Conservation (phyloP, 2,888 invertebrate species). For the Rhopalosiphum nymphaeae region DNA sequence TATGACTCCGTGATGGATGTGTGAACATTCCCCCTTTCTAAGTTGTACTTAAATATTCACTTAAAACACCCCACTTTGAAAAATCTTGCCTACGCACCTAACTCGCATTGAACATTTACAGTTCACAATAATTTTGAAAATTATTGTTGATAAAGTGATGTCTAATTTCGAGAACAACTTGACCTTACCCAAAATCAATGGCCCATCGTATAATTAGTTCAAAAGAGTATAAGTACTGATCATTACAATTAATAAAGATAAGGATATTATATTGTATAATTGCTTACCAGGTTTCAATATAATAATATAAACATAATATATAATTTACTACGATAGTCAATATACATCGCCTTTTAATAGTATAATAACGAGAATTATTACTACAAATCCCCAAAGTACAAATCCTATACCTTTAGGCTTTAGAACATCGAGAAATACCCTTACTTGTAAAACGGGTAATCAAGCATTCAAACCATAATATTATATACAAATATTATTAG, state of each 20-base stretch:
- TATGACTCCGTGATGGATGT: too few relatives aligned
- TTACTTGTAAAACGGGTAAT: not conserved
- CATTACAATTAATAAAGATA: not conserved
- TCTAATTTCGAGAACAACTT: not conserved
- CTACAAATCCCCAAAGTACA: not conserved
- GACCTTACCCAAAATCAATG: not conserved
- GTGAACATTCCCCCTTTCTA: too few relatives aligned
- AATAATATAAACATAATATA: not conserved
- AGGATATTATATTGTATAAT: not conserved
- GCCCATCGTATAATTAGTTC: not conserved
- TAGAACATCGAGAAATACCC: not conserved
- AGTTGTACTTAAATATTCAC: too few relatives aligned
- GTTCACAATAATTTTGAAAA: not conserved
- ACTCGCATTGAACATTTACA: not conserved
- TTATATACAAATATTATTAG: not conserved
- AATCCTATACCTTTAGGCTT: not conserved
- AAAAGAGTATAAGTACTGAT: not conserved
- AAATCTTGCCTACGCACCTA: too few relatives aligned
- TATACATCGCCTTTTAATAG: not conserved
- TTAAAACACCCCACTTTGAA: too few relatives aligned
- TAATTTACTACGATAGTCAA: not conserved
- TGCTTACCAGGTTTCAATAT: not conserved
- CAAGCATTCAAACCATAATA: not conserved
- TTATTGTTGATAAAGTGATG: not conserved
- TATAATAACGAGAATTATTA: not conserved